These are phyloP conservation scores for Drosophila cardini DNA, from an alignment of 1,140 invertebrate genomes.

Conservation along the genomic window DNA sequence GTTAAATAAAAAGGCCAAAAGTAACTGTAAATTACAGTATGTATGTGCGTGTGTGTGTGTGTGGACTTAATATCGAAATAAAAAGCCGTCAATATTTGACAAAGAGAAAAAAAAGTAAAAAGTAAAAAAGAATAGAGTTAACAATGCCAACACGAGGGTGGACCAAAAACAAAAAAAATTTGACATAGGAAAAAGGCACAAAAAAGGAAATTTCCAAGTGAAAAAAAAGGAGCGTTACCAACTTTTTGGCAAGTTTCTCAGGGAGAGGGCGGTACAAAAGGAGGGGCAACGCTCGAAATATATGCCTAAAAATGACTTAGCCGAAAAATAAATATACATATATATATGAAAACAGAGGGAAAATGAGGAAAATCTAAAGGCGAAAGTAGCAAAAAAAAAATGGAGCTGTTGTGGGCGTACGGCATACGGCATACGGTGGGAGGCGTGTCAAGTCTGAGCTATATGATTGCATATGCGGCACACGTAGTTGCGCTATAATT, in stretches of 20 bases:
- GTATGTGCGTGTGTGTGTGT: constrained; percentile 7
- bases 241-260: constrained; percentile 54
- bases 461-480: constrained; percentile 62
- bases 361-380: neutral
- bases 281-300: constrained; percentile 7
- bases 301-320: constrained; percentile 68
- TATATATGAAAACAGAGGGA: constrained; percentile 74
- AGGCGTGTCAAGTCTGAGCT: constrained; percentile 11
- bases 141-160: constrained; percentile 26
- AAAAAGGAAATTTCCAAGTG: constrained; percentile 19
- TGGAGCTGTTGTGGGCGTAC: neutral
- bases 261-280: no score
- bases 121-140: constrained; percentile 16
- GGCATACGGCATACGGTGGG: neutral
- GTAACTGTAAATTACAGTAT: constrained; percentile 22
- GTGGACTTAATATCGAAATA: constrained; percentile 52
- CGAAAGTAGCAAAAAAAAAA: neutral
- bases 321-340: constrained; percentile 65
- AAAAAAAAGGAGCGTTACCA: constrained; percentile 23
- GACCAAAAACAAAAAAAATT: constrained; percentile 23
- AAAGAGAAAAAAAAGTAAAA: constrained; percentile 5
- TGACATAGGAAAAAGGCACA: constrained; percentile 42
- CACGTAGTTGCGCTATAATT: constrained; percentile 82
- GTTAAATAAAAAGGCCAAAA: constrained; percentile 13
- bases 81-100: constrained; percentile 57